Evolutionary conservation across 2,888 invertebrate genomes (phyloP), one percentile per base, ranked within the genome.

Genomic region (Pasiphila rectangulata): DNA sequence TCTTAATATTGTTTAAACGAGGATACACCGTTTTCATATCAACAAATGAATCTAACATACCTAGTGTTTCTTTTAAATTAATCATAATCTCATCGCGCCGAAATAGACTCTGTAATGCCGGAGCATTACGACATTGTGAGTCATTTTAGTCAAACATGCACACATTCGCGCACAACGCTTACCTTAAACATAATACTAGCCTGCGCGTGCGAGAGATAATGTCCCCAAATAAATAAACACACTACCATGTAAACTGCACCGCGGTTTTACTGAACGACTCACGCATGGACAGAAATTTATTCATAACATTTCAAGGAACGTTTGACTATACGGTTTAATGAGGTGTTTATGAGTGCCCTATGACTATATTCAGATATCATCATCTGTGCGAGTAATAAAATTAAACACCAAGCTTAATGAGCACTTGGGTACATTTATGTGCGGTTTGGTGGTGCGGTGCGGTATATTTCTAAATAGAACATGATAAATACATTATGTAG

Each of bases 51-150:
- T 52, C 37, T 41, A 48, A 41, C 38, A 46, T 48, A 19, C 35
- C 53, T 36, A 46, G 46, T 51, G 63, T 65, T 69, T 69, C 64
- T 63, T 58, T 64, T 64, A 59, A 68, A 67, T 71, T 72, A 67
- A 71, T 81, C 73, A 80, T 80, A 82, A 80, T 81, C 75, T 81
- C 83, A 81, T 83, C 79, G 74, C 69, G 75, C 83, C 81, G 79
- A 86, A 85, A 85, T 83, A 85, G 83, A 76, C 69, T 81, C 82
- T n/a, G n/a, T n/a, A n/a, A n/a, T n/a, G n/a, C 79, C 80, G 72
- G 69, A 67, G 64, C 70, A 72, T 83, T 79, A 82, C 82, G 75
- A 74, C 75, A 83, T 61, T 67, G 71, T 86, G 86, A 86, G 65
- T 86, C 86, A 86, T 73, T 77, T 74, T 75, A 59, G 67, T 70